These are phyloP conservation scores for Apteryx mantelli DNA, from an alignment of 2,113 vertebrate species.

Conservation along the genomic window DNA sequence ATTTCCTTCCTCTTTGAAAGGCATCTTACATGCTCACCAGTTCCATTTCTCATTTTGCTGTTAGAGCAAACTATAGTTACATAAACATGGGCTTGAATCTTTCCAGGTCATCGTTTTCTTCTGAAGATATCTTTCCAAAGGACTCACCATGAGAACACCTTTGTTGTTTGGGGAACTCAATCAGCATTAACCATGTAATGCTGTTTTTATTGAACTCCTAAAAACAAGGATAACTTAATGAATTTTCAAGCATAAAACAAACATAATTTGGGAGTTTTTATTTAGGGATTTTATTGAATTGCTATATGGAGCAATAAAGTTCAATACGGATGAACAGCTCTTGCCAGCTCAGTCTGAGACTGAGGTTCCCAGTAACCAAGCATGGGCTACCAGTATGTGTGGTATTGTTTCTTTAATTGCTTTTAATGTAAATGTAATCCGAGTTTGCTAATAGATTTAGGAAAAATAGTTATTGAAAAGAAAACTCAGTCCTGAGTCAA, in stretches of 20 bases:
- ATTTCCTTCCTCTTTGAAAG: background rate
- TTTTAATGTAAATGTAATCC: constrained; percentile 13
- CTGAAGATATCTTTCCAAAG: background rate
- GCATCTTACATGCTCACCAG: background rate
- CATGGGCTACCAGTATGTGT: background rate
- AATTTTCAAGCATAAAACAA: background rate
- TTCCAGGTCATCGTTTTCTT: background rate
- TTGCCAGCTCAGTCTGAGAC: background rate
- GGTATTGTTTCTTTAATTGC: background rate
- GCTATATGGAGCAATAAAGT: background rate
- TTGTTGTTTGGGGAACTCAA: background rate
- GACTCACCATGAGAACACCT: background rate
- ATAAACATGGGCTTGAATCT: background rate
- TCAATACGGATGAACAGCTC: background rate
- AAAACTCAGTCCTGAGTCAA: background rate
- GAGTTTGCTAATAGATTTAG: constrained; percentile 5
- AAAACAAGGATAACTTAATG: background rate
- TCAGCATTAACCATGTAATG: background rate
- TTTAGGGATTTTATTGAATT: background rate
- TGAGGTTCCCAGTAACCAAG: background rate
- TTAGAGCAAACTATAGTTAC: background rate
- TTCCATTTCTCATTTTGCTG: background rate
- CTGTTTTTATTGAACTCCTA: background rate
- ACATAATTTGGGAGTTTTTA: background rate
- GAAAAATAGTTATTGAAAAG: constrained; percentile 6